Conservation (phyloP, 2,888 invertebrate species). For the Napeogenes inachia region DNA sequence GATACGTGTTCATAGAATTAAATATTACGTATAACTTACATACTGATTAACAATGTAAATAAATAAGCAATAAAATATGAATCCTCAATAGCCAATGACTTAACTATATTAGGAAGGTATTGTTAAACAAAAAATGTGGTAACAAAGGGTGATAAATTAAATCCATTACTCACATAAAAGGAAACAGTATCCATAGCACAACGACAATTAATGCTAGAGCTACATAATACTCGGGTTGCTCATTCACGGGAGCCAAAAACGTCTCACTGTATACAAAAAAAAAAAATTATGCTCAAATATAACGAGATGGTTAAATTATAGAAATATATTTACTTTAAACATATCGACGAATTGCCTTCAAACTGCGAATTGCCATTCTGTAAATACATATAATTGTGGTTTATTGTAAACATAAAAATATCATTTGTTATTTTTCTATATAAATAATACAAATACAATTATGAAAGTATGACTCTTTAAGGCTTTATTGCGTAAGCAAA, state of each 20-base stretch:
- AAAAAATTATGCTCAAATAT: too few relatives aligned
- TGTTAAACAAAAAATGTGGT: slow-evolving; percentile 25
- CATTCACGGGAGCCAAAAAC: slow-evolving; percentile 50
- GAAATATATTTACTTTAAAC: slow-evolving; percentile 45
- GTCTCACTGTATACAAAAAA: slow-evolving; percentile 48
- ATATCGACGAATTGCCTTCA: slow-evolving; percentile 31
- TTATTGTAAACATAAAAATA: too few relatives aligned
- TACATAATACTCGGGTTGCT: slow-evolving; percentile 56
- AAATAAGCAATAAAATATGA: slow-evolving; percentile 15
- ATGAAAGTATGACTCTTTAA: too few relatives aligned
- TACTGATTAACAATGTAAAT: slow-evolving; percentile 9
- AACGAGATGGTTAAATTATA: too few relatives aligned
- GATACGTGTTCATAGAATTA: background rate
- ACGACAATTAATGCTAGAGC: slow-evolving; percentile 50
- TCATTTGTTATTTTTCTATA: too few relatives aligned
- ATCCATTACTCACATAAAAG: slow-evolving; percentile 58
- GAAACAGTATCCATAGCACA: slow-evolving; percentile 56
- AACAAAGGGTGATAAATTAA: slow-evolving; percentile 33
- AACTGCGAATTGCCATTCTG: slow-evolving; percentile 29
- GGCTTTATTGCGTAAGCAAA: too few relatives aligned
- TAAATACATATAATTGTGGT: slow-evolving; percentile 28
- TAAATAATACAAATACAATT: too few relatives aligned
- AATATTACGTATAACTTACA: background rate
- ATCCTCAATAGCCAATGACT: slow-evolving; percentile 25
- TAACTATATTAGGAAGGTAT: slow-evolving; percentile 25